These are phyloP conservation scores for Platycercus adscitus DNA, from an alignment of 2,113 vertebrate species.

Conservation along the genomic window DNA sequence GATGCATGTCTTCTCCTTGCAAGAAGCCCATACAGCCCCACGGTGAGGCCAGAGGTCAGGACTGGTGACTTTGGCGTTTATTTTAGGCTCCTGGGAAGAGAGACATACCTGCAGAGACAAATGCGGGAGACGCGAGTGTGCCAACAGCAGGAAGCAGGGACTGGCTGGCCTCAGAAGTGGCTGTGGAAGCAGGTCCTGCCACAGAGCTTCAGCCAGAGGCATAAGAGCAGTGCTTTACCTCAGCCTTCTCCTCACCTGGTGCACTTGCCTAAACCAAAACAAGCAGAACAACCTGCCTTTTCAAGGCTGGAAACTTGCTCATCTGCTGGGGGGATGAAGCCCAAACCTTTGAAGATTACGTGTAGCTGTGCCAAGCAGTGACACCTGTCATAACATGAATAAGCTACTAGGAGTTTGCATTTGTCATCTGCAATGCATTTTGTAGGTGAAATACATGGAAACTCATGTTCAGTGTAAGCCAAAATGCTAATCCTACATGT, in stretches of 20 bases:
- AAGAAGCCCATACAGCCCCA: not conserved
- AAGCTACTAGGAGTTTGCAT: not conserved
- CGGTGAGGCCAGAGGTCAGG: not conserved
- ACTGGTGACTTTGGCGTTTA: not conserved
- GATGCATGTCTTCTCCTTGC: not conserved
- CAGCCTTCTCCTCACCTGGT: not conserved
- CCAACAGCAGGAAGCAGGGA: not conserved
- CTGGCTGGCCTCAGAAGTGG: not conserved
- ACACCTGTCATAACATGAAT: conserved; percentile 42
- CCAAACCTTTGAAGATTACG: not conserved
- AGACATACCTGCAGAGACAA: not conserved
- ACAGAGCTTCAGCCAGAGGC: not conserved
- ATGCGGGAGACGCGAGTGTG: not conserved
- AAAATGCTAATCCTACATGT: not conserved
- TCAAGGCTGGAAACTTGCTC: conserved; percentile 19
- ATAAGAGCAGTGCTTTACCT: not conserved
- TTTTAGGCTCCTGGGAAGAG: not conserved
- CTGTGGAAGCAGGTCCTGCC: not conserved
- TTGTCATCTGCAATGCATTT: not conserved
- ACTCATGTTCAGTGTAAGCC: not conserved
- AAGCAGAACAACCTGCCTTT: not conserved
- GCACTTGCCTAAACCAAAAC: not conserved
- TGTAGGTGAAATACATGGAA: conserved; percentile 21
- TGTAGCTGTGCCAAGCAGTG: not conserved
- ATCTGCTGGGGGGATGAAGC: not conserved